A percentile compares a stretch with the other conserved stretches of the same genome.
These are phyloP conservation scores for Avahi laniger DNA, from an alignment of 2,797 vertebrate genomes.

Conservation along the genomic window DNA sequence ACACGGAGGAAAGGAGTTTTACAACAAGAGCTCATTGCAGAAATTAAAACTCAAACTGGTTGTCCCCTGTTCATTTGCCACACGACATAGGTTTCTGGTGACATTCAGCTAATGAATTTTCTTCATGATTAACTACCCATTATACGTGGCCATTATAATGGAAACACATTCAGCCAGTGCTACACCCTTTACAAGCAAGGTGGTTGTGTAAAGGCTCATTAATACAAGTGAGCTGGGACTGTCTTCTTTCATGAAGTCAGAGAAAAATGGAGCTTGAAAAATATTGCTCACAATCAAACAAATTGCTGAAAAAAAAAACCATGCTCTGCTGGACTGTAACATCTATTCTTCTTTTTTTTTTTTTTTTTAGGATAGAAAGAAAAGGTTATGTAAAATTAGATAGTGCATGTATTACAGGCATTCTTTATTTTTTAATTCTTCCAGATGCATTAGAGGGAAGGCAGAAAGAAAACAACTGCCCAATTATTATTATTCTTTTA, in stretches of 20 bases:
- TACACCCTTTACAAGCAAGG: slow-evolving; percentile 64
- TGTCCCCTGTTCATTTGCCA: slow-evolving; percentile 79
- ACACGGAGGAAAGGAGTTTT: slow-evolving; percentile 57
- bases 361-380: slow-evolving; percentile 57
- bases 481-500: slow-evolving; percentile 42
- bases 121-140: slow-evolving; percentile 84
- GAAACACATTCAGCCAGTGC: slow-evolving; percentile 65
- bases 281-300: slow-evolving; percentile 75
- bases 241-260: slow-evolving; percentile 67
- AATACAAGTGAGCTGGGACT: slow-evolving; percentile 59
- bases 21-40: slow-evolving; percentile 64
- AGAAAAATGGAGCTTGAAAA: slow-evolving; percentile 77
- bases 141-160: slow-evolving; percentile 74
- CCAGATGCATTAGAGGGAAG: neutral
- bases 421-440: slow-evolving; percentile 60
- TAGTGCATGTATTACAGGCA: slow-evolving; percentile 44
- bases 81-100: slow-evolving; percentile 76
- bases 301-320: slow-evolving; percentile 75
- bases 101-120: slow-evolving; percentile 86
- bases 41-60: slow-evolving; percentile 77
- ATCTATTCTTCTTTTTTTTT: slow-evolving; percentile 16
- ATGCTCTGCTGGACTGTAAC: slow-evolving; percentile 65
- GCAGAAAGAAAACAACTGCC: neutral
- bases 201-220: slow-evolving; percentile 72
- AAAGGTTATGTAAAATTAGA: slow-evolving; percentile 50